Percentiles rank a stretch among this genome's conserved stretches.
These are phyloP conservation scores for Amblyteles armatorius DNA, from an alignment of 2,888 invertebrate species.

Conservation along the genomic window DNA sequence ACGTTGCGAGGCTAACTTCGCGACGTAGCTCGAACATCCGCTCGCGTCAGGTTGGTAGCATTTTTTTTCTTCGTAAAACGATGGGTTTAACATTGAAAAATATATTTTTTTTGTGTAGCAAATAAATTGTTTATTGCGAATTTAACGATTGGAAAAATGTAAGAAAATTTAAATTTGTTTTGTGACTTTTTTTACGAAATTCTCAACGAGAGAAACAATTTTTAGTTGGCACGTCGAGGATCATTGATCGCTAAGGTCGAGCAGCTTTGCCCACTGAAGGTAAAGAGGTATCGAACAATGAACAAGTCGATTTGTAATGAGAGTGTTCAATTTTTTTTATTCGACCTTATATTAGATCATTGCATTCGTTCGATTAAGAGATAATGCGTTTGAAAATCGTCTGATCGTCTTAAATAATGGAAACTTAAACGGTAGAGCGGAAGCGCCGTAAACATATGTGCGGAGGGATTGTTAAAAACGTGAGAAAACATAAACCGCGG, in stretches of 20 bases:
- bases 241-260: neutral
- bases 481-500: constrained; percentile 49
- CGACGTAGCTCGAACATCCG: neutral
- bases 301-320: neutral
- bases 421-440: constrained; percentile 21
- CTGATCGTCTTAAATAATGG: constrained; percentile 24
- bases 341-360: neutral
- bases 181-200: too few relatives aligned
- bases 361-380: neutral
- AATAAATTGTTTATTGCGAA: too few relatives aligned
- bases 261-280: neutral
- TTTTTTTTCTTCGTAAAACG: neutral
- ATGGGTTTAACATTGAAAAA: too few relatives aligned
- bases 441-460: constrained; percentile 33
- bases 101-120: too few relatives aligned
- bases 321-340: neutral
- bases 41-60: neutral
- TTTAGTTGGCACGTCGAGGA: neutral
- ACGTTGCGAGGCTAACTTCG: neutral
- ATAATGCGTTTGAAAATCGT: neutral
- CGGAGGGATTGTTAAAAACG: constrained; percentile 39
- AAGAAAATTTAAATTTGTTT: too few relatives aligned
- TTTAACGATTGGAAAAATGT: too few relatives aligned
- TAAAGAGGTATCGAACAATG: neutral
- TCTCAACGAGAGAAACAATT: neutral